These are phyloP conservation scores for Anoplolepis gracilipes DNA, from an alignment of 1,140 invertebrate species.

Conservation along the genomic window DNA sequence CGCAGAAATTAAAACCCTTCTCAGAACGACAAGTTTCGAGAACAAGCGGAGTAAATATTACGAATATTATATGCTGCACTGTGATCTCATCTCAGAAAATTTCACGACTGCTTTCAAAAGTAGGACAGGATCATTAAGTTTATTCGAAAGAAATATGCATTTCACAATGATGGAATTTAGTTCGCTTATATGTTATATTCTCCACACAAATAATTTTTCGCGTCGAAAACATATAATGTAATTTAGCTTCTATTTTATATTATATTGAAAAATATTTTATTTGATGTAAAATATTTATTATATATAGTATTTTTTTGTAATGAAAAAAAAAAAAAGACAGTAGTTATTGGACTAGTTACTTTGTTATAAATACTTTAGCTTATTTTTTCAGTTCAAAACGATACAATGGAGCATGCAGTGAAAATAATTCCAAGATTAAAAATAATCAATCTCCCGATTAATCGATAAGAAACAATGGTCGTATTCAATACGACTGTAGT, in stretches of 20 bases:
- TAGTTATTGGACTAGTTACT: background rate
- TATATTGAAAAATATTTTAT: background rate
- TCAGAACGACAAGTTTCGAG: slow-evolving; percentile 31
- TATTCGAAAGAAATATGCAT: background rate
- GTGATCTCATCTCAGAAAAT: slow-evolving; percentile 27
- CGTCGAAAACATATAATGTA: background rate
- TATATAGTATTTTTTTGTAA: background rate
- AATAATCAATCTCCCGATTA: slow-evolving; percentile 14
- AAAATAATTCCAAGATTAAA: background rate
- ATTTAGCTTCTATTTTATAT: background rate
- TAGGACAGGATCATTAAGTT: slow-evolving; percentile 14
- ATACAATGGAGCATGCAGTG: background rate
- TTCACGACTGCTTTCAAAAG: slow-evolving; percentile 26
- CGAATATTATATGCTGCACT: background rate
- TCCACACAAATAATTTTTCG: background rate
- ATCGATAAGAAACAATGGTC: slow-evolving; percentile 37
- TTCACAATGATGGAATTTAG: background rate
- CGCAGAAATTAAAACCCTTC: slow-evolving; percentile 53
- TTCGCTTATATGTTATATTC: background rate
- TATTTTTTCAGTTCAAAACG: background rate
- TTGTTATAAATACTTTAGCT: background rate
- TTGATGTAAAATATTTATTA: background rate
- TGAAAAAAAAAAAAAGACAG: background rate
- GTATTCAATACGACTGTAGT: slow-evolving; percentile 7
- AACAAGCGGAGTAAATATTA: slow-evolving; percentile 25